These are phyloP conservation scores for Hemibates koningsi DNA, from an alignment of 2,113 vertebrate genomes.

Conservation along the genomic window DNA sequence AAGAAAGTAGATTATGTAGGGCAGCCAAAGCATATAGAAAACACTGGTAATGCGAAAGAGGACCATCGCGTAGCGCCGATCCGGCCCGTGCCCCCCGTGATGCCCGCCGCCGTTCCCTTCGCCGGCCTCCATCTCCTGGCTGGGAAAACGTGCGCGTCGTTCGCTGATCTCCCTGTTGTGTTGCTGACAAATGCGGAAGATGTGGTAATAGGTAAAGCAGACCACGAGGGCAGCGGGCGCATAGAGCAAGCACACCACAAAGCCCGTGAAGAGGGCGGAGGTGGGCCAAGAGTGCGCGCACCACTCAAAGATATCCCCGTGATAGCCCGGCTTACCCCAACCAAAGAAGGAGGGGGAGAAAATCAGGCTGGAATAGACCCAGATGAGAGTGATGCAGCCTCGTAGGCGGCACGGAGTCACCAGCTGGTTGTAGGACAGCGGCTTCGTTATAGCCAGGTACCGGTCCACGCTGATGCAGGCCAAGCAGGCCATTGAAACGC, in stretches of 20 bases:
- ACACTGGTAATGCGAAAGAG: conserved; percentile 97
- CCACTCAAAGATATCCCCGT: conserved; percentile 98
- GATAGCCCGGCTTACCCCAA: conserved; percentile 98
- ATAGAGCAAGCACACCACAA: conserved; percentile 94
- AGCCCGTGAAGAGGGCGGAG: conserved; percentile 92
- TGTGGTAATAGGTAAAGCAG: conserved; percentile 98
- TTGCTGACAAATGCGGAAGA: conserved; percentile 97
- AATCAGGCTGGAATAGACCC: conserved; percentile 91
- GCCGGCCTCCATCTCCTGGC: conserved; percentile 83
- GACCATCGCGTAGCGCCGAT: conserved; percentile 93
- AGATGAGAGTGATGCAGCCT: conserved; percentile 90
- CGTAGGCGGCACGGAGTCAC: conserved; percentile 94
- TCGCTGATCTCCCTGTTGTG: conserved; percentile 97
- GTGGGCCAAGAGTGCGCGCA: conserved; percentile 96
- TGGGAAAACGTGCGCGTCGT: conserved; percentile 89
- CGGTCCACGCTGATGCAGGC: conserved; percentile 97
- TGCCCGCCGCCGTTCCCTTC: conserved; percentile 75
- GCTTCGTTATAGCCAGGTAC: conserved; percentile 96
- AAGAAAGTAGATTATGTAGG: conserved; percentile 97
- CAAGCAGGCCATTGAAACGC: conserved; percentile 96
- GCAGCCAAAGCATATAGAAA: conserved; percentile 97
- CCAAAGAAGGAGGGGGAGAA: conserved; percentile 97
- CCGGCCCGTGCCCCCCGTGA: conserved; percentile 79
- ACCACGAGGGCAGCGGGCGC: conserved; percentile 94
- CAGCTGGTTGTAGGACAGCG: conserved; percentile 95